Evolutionary conservation across 2,797 vertebrate species (phyloP), one percentile per base, ranked within the genome.

Genomic region (Bovichtus variegatus): DNA sequence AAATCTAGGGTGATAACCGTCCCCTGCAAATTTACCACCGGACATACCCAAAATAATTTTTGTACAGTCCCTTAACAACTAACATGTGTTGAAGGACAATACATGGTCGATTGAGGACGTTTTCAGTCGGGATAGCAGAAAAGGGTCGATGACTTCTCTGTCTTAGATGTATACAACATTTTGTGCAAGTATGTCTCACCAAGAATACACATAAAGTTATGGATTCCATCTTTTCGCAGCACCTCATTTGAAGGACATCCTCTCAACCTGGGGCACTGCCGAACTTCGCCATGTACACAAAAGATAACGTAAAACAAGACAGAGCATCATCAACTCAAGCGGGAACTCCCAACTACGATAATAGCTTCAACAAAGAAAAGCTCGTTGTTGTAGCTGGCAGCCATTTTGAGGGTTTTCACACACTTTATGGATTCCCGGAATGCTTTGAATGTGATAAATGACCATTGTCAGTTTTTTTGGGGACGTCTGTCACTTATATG

Each of bases 361-460:
- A 34, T 49, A 50, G 61, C 66, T 38, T 63, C n/a, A 31, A 31
- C 2, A 43, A 41, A 36, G n/a, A n/a, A 9, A 59, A 81, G 44
- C 51, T 80, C 55, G 6, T 2, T 2, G 74, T 66, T 47, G 36
- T 15, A 71, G 69, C 63, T 72, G 53, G 58, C 75, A 91, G 71
- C 74, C 83, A 75, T n/a, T 87, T 88, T 86, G 34, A 70, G 69
- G 64, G 73, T 71, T 60, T 67, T 58, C 71, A 64, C 34, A 70
- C 46, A 9, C 19, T 62, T 47, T 13, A 0, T 41, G 68, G 36
- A 80, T 64, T 74, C 62, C 77, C 54, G 93, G 94, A 95, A 95
- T 95, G 93, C 49, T 87, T 61, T 54, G 18, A 85, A 80, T 40
- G 60, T 73, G 46, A 73, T 36, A 69, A 78, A 63, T 40, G 15